These are phyloP conservation scores for Oligia strigilis DNA, from an alignment of 2,888 invertebrate species.

Conservation along the genomic window DNA sequence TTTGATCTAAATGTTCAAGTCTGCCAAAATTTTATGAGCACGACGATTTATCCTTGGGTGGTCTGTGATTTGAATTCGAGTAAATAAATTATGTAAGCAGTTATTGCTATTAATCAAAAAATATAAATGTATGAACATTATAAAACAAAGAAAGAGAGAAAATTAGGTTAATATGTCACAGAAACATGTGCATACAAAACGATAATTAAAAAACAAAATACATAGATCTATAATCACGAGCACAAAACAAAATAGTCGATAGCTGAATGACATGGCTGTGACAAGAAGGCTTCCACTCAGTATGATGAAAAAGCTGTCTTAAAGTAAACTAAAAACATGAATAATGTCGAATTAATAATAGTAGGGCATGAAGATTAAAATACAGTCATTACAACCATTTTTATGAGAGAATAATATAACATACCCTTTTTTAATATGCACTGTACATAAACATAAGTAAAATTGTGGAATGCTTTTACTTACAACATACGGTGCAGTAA, in stretches of 20 bases:
- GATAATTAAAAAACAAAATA: neutral
- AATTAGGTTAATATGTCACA: too few relatives aligned
- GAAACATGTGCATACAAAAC: neutral
- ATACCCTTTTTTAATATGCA: neutral
- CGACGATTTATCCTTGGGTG: slow-evolving; percentile 7
- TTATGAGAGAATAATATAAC: neutral
- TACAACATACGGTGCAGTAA: neutral
- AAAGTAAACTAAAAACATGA: neutral
- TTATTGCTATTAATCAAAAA: neutral
- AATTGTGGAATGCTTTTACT: neutral
- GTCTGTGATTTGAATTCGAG: neutral
- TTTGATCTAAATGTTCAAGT: slow-evolving; percentile 41
- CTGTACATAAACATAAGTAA: neutral
- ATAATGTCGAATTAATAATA: neutral
- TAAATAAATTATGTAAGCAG: neutral
- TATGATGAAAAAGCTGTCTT: neutral
- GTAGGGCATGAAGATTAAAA: neutral
- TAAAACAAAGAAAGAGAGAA: neutral
- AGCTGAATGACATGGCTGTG: neutral
- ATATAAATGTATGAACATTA: neutral
- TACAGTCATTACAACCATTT: neutral
- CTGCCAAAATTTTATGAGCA: slow-evolving; percentile 28
- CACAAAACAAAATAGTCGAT: neutral
- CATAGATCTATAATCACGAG: neutral
- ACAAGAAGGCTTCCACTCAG: neutral